Base-by-base conservation (phyloP, 2,888 invertebrate genomes). In the Argyresthia albistria region DNA sequence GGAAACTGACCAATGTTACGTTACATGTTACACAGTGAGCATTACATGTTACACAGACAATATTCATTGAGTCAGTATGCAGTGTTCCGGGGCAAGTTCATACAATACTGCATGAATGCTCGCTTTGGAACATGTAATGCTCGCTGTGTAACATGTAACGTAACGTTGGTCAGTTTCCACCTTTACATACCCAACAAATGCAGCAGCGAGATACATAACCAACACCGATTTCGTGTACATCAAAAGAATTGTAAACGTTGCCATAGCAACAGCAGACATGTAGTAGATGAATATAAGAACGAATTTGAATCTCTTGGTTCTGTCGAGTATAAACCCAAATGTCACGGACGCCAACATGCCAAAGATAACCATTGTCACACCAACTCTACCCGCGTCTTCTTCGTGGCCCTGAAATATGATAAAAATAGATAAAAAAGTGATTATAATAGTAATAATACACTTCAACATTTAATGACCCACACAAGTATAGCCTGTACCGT, bases 331-430 rank as follows among this genome's bases (percentile, higher is more conserved):
- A 46, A 90, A 64, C 7, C 93, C 93, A 57, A 90, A 90, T 8
- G 88, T 72, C 8, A 93, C 82, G 0, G 92, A 90, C 4, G 92
- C 92, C 7, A 88, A 57, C 76, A 93, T 90, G 36, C 93, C 93
- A 25, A 89, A 84, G 7, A 92, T 61, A 6, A 92, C 90, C 52
- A 93, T 88, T 0, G 87, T 77, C 14, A 92, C 73, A 6, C 92
- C 92, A 55, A 92, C 89, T 57, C 83, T 74, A 9, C 92, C 92
- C 4, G 90, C 91, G 56, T 89, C 88, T 60, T 84, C 70, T 55
- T 86, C 82, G 45, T 78, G 73, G 35, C 76, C 77, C 88, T 89
- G 61, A 54, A 46, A 60, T 8, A 11, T 3, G 39, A 39, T 39
- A 39, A 8, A 11, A 39, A 1, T 39, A 39, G 9, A 4, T 39